Base-by-base conservation (phyloP, 2,797 vertebrate species). In the Catharus ustulatus region DNA sequence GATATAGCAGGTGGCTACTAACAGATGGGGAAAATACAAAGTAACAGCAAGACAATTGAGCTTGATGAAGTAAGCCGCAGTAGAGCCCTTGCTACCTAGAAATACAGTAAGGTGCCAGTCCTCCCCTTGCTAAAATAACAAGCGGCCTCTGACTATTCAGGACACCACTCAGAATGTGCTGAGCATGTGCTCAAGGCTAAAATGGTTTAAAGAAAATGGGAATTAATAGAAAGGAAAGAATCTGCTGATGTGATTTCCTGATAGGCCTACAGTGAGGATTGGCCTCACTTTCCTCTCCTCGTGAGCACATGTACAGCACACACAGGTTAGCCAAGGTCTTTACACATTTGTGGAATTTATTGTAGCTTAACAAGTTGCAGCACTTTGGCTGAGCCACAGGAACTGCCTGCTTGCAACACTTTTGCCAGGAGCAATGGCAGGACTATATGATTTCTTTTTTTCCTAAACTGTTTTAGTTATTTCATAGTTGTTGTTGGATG, bases 1-100 rank as follows among this genome's bases (percentile, higher is more conserved):
- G 62, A 72, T 87, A 57, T 73, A 91, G 69, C 94, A 95, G 91
- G 93, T 95, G 89, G 79, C 63, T 93, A 49, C 76, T 84, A 91
- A 88, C 91, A 92, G 93, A 94, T 91, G 84, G 84, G 26, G 36
- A 86, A 92, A 95, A 87, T 67, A 87, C 15, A 26, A 78, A 87
- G 32, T 58, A 94, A 58, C 55, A 93, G 55, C 59, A 71, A 92
- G 76, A 85, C 84, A 87, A 93, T 51, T 91, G 84, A 88, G 63
- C 55, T 69, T 84, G 55, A 83, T 2, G 6, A 72, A 69, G 40
- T 69, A 78, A 88, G 30, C 36, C 29, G 69, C 36, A 88, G 67
- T 23, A 67, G 27, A 71, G 20, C 16, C 49, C 66, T 54, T 71
- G 42, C 34, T 81, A 84, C 59, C 20, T 51, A 63, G 45, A 91